Conservation (phyloP, 2,797 vertebrate species). For the Danio aesculapii region DNA sequence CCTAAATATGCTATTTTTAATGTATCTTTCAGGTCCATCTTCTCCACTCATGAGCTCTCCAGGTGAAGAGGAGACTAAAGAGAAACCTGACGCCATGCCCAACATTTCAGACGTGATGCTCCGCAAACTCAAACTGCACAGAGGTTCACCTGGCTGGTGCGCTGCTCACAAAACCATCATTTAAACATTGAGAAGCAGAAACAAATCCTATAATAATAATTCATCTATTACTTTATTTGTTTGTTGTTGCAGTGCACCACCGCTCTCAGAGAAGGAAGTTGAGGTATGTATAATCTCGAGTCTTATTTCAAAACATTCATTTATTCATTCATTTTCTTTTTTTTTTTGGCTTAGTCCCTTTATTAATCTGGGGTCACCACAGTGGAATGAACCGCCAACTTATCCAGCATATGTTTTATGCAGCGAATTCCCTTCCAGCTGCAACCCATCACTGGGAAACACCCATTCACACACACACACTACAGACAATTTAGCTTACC, state of each 20-base stretch:
- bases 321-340: too few relatives aligned
- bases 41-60: conserved; percentile 69
- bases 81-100: conserved; percentile 89
- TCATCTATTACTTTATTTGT: not conserved
- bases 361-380: too few relatives aligned
- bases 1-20: conserved; percentile 1
- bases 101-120: conserved; percentile 96
- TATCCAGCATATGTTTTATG: too few relatives aligned
- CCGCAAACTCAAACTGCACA: conserved; percentile 92
- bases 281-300: conserved; percentile 88
- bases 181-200: not conserved
- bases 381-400: too few relatives aligned
- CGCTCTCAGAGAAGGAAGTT: conserved; percentile 96
- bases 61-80: conserved; percentile 82
- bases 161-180: conserved; percentile 28
- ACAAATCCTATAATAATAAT: not conserved
- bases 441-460: too few relatives aligned
- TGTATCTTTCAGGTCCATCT: conserved; percentile 73
- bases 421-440: too few relatives aligned
- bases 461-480: too few relatives aligned
- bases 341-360: too few relatives aligned
- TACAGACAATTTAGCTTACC: too few relatives aligned
- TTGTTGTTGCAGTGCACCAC: conserved; percentile 84
- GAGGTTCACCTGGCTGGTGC: conserved; percentile 88
- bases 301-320: conserved; percentile 14